Evolutionary conservation across 2,797 vertebrate genomes (phyloP).

Genomic region (Mycteria americana): DNA sequence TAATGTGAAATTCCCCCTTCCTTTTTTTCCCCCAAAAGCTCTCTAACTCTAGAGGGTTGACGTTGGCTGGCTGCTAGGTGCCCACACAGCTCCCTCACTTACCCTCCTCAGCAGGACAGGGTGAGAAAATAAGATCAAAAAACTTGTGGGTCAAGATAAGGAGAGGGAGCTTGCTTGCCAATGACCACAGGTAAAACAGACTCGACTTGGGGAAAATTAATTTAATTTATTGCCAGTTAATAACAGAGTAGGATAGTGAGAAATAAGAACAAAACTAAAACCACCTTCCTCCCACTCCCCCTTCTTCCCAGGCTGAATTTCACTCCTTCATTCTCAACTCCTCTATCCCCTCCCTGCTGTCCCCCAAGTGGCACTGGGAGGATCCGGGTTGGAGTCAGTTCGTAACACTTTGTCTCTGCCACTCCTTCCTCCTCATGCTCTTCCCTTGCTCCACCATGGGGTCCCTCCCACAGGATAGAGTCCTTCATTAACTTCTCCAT

Average conservation of each 20-base stretch:
- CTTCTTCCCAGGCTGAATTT: neutral
- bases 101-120: neutral
- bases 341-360: neutral
- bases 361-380: neutral
- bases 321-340: neutral
- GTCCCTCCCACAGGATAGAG: neutral
- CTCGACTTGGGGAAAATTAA: neutral
- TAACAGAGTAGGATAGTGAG: neutral
- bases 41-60: neutral
- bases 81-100: neutral
- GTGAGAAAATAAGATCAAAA: neutral
- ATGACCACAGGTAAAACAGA: neutral
- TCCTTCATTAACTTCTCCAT: neutral
- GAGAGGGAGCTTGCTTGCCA: neutral
- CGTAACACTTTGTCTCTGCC: rapidly evolving
- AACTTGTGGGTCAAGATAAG: neutral
- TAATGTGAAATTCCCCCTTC: neutral
- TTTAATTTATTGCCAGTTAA: neutral
- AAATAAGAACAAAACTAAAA: neutral
- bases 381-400: neutral
- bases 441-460: neutral
- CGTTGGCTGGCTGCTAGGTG: neutral
- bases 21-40: neutral
- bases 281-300: neutral
- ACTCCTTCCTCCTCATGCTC: neutral